These are phyloP conservation scores for Hirundichthys speculiger DNA, from an alignment of 2,113 vertebrate genomes.

Conservation along the genomic window DNA sequence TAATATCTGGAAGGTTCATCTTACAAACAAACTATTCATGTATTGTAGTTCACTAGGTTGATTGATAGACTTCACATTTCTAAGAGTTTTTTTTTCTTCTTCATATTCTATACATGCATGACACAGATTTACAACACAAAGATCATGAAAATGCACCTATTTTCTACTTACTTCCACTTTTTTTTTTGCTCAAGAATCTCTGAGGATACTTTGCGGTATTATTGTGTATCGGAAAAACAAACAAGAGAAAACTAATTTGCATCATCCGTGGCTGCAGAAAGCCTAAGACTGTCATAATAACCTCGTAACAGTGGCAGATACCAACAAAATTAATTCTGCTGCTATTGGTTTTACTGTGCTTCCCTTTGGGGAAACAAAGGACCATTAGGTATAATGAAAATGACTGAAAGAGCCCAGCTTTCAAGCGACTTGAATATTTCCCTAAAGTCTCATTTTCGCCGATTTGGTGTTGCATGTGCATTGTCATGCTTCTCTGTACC, in stretches of 20 bases:
- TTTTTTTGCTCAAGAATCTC: too few relatives aligned
- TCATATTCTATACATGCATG: too few relatives aligned
- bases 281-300: conserved; percentile 2
- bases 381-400: conserved; percentile 63
- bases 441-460: conserved; percentile 41
- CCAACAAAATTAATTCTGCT: conserved; percentile 23
- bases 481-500: not conserved
- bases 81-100: too few relatives aligned
- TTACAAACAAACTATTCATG: too few relatives aligned
- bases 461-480: conserved; percentile 1
- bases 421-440: conserved; percentile 44
- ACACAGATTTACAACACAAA: too few relatives aligned
- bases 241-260: not conserved
- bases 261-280: not conserved
- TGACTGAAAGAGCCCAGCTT: conserved; percentile 37
- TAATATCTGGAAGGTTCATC: too few relatives aligned
- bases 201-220: too few relatives aligned
- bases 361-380: conserved; percentile 33
- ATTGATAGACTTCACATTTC: too few relatives aligned
- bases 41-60: too few relatives aligned
- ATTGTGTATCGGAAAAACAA: too few relatives aligned
- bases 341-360: conserved; percentile 29
- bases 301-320: conserved; percentile 19
- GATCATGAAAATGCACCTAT: too few relatives aligned
- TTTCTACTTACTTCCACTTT: too few relatives aligned